Conservation (phyloP, 2,797 vertebrate genomes). For the Coilia nasus region DNA sequence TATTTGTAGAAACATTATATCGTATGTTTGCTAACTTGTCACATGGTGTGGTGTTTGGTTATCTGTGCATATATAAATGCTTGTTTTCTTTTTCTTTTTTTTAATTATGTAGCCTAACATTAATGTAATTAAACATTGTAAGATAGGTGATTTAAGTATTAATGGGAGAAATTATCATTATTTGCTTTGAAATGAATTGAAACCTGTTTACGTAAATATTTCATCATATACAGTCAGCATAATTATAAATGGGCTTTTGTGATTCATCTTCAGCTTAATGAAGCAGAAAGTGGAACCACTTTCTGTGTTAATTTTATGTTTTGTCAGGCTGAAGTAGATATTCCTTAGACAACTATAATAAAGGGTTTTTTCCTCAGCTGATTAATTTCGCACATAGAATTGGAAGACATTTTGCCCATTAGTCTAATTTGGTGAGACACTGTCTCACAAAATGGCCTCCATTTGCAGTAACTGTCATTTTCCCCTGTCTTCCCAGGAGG, state of each 20-base stretch:
- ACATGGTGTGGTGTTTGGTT: background rate
- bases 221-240: background rate
- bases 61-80: background rate
- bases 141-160: background rate
- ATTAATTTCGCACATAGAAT: conserved; percentile 20
- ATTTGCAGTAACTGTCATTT: conserved; percentile 28
- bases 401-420: conserved; percentile 57
- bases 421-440: conserved; percentile 20
- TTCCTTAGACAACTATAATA: background rate
- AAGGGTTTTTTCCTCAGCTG: background rate
- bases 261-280: conserved; percentile 13
- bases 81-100: background rate
- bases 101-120: background rate
- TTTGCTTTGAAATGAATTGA: background rate
- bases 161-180: background rate
- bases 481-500: conserved; percentile 29
- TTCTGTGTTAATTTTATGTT: conserved; percentile 5
- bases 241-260: conserved; percentile 2
- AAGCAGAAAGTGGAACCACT: background rate
- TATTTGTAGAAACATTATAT: background rate
- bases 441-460: conserved; percentile 58
- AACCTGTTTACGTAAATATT: conserved; percentile 11
- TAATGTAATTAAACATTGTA: background rate
- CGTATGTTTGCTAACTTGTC: background rate
- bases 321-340: background rate